A percentile compares a stretch with the other conserved stretches of the same genome.
These are phyloP conservation scores for Azemiops feae DNA, from an alignment of 2,113 vertebrate genomes.

Conservation along the genomic window DNA sequence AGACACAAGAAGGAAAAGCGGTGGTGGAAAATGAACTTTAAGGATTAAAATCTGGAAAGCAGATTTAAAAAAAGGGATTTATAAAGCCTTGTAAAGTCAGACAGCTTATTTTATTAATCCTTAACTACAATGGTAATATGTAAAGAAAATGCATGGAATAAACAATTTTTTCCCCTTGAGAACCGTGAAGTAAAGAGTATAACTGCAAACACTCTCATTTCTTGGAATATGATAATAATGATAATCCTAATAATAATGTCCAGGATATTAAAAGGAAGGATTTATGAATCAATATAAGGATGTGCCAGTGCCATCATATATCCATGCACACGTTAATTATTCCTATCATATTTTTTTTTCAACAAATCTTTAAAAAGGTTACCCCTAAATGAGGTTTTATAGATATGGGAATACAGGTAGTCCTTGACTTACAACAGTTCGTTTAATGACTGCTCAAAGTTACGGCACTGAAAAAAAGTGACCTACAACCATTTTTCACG, in stretches of 20 bases:
- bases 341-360: neutral
- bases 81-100: neutral
- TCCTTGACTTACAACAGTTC: neutral
- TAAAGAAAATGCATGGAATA: neutral
- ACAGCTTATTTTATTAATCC: neutral
- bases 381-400: neutral
- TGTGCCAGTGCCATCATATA: neutral
- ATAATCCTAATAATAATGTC: neutral
- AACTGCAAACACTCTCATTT: neutral
- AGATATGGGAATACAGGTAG: neutral
- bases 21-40: slow-evolving; percentile 11
- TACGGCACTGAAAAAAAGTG: neutral
- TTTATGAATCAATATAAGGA: neutral
- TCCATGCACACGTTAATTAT: neutral
- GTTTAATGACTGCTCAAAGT: neutral
- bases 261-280: neutral
- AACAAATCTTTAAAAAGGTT: neutral
- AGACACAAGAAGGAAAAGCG: slow-evolving; percentile 4
- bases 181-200: neutral
- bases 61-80: neutral
- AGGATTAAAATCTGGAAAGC: slow-evolving; percentile 14
- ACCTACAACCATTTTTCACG: neutral
- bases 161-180: neutral
- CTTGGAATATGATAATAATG: neutral
- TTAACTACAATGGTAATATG: neutral